phyloP scores from a whole-genome alignment of 2,797 vertebrate genomes.

The Picus viridis region DNA sequence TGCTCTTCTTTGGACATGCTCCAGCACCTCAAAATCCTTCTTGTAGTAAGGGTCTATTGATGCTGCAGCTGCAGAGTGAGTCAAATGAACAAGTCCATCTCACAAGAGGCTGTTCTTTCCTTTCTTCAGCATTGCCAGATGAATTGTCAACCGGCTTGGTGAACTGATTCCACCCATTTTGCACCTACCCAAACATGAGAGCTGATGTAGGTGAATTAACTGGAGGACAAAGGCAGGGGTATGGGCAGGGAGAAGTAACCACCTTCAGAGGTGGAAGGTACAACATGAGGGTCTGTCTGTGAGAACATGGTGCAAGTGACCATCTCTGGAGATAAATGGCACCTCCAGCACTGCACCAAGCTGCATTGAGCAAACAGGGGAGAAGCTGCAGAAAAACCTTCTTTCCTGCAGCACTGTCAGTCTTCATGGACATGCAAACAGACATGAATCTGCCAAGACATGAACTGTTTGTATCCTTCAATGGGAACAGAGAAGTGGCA shows the following conservation, averaged over 20 bases:
- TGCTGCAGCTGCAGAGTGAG: too few species aligned
- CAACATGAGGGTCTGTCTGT: neutral
- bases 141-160: neutral
- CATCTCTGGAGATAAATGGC: neutral
- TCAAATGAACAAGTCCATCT: too few species aligned
- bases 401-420: neutral
- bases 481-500: neutral
- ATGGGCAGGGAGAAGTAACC: neutral
- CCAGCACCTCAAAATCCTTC: too few species aligned
- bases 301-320: neutral
- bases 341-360: neutral
- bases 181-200: neutral
- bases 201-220: fast-evolving
- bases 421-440: neutral
- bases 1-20: too few species aligned
- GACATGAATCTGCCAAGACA: neutral
- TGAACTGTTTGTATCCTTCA: neutral
- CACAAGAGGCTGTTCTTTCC: too few species aligned
- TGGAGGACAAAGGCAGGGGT: neutral
- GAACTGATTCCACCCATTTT: neutral
- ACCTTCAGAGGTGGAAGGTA: neutral
- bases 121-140: neutral
- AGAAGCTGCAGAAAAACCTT: neutral
- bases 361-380: neutral
- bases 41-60: too few species aligned